Conservation (phyloP, 2,113 vertebrate genomes). For the Syrmaticus mikado region DNA sequence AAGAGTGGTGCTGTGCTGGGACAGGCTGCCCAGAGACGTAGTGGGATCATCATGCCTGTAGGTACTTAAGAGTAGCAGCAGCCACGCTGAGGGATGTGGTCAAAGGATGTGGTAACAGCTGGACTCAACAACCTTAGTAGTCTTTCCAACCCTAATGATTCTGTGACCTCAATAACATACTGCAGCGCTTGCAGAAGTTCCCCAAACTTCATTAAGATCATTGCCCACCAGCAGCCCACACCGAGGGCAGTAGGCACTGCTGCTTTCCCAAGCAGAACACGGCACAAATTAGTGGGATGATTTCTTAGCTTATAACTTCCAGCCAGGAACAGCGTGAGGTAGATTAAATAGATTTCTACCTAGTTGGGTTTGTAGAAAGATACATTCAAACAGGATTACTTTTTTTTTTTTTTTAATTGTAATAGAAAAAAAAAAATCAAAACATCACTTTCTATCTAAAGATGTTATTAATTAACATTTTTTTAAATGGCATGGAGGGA, state of each 20-base stretch:
- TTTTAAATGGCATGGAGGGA: conserved; percentile 56
- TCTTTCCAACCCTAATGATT: no score
- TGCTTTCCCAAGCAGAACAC: not conserved
- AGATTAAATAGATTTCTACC: fast-evolving
- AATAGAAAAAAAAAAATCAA: conserved; percentile 68
- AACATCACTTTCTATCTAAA: conserved; percentile 67
- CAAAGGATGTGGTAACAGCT: no score
- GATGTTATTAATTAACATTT: conserved; percentile 64
- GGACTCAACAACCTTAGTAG: no score
- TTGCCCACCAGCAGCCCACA: not conserved
- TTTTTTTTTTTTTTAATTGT: conserved; percentile 73
- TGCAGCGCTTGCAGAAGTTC: not conserved
- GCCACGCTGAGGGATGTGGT: no score
- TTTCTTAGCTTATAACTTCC: not conserved
- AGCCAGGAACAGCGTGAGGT: not conserved
- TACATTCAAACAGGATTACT: not conserved
- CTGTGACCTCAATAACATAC: not conserved
- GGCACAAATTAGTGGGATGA: not conserved
- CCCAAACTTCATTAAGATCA: not conserved
- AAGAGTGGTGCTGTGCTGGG: no score
- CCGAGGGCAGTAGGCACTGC: not conserved
- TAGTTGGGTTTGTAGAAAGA: not conserved
- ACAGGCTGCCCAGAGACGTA: no score
- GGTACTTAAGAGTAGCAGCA: no score
- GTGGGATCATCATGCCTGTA: no score